phyloP scores from a whole-genome alignment of 2,113 vertebrate species.

The Myocastor coypus region DNA sequence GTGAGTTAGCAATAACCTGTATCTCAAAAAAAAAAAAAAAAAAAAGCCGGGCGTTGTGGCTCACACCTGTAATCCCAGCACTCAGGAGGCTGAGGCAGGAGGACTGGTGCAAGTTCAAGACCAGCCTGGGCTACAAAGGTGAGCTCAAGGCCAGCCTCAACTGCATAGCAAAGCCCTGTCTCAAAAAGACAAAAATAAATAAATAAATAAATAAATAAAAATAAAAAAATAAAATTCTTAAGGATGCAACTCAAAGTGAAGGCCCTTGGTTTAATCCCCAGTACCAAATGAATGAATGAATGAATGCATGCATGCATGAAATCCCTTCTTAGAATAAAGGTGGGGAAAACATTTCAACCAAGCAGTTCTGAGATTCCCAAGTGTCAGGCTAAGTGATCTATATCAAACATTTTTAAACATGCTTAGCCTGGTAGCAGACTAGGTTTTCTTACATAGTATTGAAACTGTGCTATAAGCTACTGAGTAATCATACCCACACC shows the following conservation, averaged over 20 bases:
- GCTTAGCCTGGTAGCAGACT: background rate
- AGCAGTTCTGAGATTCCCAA: conserved; percentile 24
- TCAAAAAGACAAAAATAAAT: too few species aligned
- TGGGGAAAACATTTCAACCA: background rate
- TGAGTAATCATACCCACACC: conserved; percentile 5
- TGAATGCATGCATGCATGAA: background rate
- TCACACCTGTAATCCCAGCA: too few species aligned
- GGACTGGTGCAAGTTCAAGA: too few species aligned
- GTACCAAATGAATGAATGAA: background rate
- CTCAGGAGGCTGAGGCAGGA: too few species aligned
- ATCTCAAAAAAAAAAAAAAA: background rate
- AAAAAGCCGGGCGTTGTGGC: too few species aligned
- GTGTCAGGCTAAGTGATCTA: conserved; percentile 17
- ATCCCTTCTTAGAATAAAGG: background rate
- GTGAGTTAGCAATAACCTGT: background rate
- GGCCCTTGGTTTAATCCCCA: background rate
- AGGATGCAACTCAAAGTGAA: background rate
- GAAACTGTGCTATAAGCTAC: background rate
- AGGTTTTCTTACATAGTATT: conserved; percentile 24
- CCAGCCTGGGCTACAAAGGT: too few species aligned
- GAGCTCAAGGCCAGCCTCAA: too few species aligned
- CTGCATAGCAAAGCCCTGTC: too few species aligned
- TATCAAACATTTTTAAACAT: conserved; percentile 58
- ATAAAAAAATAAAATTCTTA: background rate
- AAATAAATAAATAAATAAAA: too few species aligned